Evolutionary conservation across 2,113 vertebrate species (phyloP), one percentile per base, ranked within the genome.

Genomic region (Phrynocephalus versicolor): DNA sequence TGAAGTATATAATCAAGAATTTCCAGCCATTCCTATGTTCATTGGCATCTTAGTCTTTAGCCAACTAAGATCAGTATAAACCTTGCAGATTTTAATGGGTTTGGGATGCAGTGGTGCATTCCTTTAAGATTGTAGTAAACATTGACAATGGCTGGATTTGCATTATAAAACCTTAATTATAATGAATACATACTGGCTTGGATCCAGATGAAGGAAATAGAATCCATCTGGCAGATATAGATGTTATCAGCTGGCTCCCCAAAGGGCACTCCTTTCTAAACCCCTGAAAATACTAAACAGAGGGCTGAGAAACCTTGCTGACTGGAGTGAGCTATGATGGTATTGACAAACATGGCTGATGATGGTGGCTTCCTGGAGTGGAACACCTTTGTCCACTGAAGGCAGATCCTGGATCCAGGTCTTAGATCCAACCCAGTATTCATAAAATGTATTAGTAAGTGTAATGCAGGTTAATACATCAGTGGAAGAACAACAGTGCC

Each of bases 401-500:
- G 45, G 45, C 45, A 51, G 45, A 51, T 51, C 45, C 5, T 51
- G 45, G 45, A 51, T 51, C 45, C 60, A 25, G 57, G 23, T 78
- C 57, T 23, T 78, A 35, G 57, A 78, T 78, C 33, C 19, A 37
- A n/a, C 64, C 64, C 58, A 18, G 62, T 93, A 78, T 93, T 95
- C 90, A 92, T 88, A 85, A 94, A 94, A 81, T 83, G 60, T 84
- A 91, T 87, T 30, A 70, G 84, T 91, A 91, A 89, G 69, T 93
- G 79, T 94, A 95, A 76, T 94, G 91, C 94, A 92, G 41, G 39
- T 94, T 88, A 91, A 92, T 90, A 83, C 94, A 94, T 95, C 94
- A 92, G 90, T 96, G 93, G 90, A 96, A 95, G 92, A 95, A 95
- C 93, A 95, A 95, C 96, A 94, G 88, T 96, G 92, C 87, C 95